phyloP scores from a whole-genome alignment of 2,888 invertebrate genomes.

The Caenorhabditis angaria region DNA sequence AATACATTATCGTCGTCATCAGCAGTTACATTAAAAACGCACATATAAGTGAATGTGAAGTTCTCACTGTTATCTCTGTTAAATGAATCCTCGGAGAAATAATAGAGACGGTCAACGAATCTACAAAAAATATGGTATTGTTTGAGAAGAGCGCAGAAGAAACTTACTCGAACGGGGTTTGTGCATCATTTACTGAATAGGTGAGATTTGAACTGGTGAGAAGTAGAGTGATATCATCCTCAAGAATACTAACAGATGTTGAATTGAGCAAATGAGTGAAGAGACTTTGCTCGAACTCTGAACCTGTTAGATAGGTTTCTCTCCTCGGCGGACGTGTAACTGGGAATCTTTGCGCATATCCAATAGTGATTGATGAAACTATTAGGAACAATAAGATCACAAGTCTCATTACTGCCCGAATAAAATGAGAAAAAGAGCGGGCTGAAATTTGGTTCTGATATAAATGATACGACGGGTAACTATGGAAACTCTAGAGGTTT shows the following conservation, averaged over 20 bases:
- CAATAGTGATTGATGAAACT: neutral
- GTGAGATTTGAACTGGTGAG: conserved; percentile 24
- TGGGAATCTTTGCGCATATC: conserved; percentile 1
- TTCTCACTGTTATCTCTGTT: conserved; percentile 17
- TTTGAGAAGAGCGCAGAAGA: conserved; percentile 10
- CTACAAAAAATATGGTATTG: conserved; percentile 13
- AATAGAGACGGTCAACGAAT: conserved; percentile 32
- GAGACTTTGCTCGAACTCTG: conserved; percentile 28
- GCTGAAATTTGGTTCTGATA: neutral
- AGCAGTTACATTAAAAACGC: conserved; percentile 24
- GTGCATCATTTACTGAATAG: conserved; percentile 23
- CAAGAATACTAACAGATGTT: neutral
- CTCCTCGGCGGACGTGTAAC: too few species aligned
- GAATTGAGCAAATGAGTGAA: conserved; percentile 23
- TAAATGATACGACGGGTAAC: neutral
- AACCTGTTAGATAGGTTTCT: conserved; percentile 27
- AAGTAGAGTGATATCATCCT: conserved; percentile 24
- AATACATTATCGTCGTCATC: conserved; percentile 13
- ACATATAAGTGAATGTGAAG: conserved; percentile 15
- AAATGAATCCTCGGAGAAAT: conserved; percentile 18
- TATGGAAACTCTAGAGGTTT: too few species aligned
- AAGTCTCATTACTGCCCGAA: neutral
- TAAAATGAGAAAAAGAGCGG: neutral
- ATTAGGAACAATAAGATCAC: neutral
- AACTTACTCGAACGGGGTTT: conserved; percentile 36